phyloP scores from a whole-genome alignment of 2,888 invertebrate species.

The Brachyopa scutellaris region DNA sequence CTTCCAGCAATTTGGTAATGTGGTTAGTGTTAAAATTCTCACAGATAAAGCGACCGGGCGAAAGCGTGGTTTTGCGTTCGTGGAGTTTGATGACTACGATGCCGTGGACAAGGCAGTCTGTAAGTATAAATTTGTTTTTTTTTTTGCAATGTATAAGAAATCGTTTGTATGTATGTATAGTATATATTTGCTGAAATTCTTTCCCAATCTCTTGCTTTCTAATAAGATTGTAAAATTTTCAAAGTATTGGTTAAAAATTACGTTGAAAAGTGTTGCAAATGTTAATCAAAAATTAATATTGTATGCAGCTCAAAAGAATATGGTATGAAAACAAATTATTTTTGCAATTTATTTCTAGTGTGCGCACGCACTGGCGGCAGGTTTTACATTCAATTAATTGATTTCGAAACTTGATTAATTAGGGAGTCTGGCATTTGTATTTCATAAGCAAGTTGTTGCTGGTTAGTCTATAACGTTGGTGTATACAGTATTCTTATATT shows the following conservation, averaged over 20 bases:
- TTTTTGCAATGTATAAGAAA: too few relatives aligned
- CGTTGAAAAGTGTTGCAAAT: too few relatives aligned
- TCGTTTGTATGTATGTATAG: not conserved
- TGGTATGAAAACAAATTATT: too few relatives aligned
- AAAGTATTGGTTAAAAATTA: not conserved
- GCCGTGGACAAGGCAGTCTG: constrained; percentile 79
- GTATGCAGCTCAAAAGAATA: too few relatives aligned
- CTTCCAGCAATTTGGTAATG: constrained; percentile 78
- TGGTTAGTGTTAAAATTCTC: constrained; percentile 77
- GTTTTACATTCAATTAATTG: constrained; percentile 1
- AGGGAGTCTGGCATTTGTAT: too few relatives aligned
- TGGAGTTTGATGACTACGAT: constrained; percentile 78
- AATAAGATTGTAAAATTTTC: not conserved
- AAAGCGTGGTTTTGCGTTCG: constrained; percentile 79
- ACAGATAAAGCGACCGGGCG: constrained; percentile 79
- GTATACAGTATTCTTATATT: too few relatives aligned
- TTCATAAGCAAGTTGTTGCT: too few relatives aligned
- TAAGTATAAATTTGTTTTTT: constrained; percentile 69
- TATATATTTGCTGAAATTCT: too few relatives aligned
- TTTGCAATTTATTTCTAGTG: too few relatives aligned
- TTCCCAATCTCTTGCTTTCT: too few relatives aligned
- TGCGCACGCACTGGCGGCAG: not conserved
- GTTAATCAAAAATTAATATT: too few relatives aligned
- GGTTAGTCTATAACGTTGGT: too few relatives aligned
- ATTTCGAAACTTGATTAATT: constrained; percentile 4